Conservation (phyloP, 1,140 invertebrate genomes). For the Neodiprion virginianus region DNA sequence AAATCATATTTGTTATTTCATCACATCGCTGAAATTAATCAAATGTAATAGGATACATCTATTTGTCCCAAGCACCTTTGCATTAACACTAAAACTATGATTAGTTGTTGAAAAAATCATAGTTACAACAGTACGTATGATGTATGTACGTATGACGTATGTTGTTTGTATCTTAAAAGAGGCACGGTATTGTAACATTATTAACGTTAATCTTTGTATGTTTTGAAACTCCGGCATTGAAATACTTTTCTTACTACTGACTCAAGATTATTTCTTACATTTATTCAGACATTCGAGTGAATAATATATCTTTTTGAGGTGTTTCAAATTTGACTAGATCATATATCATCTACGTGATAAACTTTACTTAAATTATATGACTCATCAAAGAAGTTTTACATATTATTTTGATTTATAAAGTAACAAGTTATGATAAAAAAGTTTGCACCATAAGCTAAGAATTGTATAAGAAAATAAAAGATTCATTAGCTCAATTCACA, state of each 20-base stretch:
- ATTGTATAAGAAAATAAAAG: neutral
- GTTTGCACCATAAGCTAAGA: neutral
- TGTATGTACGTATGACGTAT: neutral
- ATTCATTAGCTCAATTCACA: constrained; percentile 3
- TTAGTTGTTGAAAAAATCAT: neutral
- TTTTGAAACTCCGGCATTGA: no score
- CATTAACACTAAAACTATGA: no score
- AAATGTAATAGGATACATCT: no score
- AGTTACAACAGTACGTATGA: neutral
- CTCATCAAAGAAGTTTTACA: neutral
- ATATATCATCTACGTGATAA: neutral
- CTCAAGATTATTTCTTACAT: no score
- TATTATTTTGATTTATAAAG: neutral
- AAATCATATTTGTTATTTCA: no score
- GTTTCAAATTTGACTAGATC: neutral
- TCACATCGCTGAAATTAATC: no score
- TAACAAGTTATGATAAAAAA: neutral
- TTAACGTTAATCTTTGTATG: no score
- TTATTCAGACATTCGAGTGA: neutral
- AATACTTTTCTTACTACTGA: no score
- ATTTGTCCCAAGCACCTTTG: no score
- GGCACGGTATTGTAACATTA: no score
- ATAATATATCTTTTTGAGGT: neutral
- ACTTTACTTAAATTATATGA: neutral
- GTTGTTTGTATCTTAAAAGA: neutral